phyloP scores from a whole-genome alignment of 2,888 invertebrate species.

The Nymphalis polychloros region DNA sequence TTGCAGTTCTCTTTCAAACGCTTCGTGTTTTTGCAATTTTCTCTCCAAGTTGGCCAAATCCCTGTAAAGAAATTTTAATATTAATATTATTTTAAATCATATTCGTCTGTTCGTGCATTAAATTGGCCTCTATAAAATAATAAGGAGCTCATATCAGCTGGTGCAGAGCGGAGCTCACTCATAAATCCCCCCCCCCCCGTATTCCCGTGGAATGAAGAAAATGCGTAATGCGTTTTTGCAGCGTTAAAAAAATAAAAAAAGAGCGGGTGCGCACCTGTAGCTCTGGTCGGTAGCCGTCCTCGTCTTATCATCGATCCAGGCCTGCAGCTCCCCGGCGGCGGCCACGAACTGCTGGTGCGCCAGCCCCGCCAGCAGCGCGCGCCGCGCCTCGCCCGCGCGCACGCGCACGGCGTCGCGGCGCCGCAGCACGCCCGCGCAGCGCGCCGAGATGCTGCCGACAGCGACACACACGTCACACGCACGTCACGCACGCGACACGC shows the following conservation, averaged over 20 bases:
- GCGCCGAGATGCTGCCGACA: constrained; percentile 83
- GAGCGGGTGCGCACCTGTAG: constrained; percentile 77
- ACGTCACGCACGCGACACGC: too few species aligned
- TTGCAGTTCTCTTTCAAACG: constrained; percentile 96
- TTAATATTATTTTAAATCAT: too few species aligned
- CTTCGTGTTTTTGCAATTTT: constrained; percentile 97
- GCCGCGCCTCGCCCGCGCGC: constrained; percentile 86
- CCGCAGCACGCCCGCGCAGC: constrained; percentile 87
- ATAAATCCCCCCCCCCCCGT: too few species aligned
- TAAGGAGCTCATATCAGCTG: too few species aligned
- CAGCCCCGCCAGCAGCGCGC: constrained; percentile 90
- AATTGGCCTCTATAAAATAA: too few species aligned
- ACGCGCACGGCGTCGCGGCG: constrained; percentile 88
- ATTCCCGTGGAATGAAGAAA: too few species aligned
- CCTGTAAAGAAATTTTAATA: constrained; percentile 55
- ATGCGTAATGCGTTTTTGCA: too few species aligned
- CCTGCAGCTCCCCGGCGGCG: constrained; percentile 93
- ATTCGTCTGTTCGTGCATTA: too few species aligned
- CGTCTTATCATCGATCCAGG: constrained; percentile 96
- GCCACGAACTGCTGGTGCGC: constrained; percentile 95
- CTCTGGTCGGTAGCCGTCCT: constrained; percentile 96
- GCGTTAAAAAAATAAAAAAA: too few species aligned
- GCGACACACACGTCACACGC: too few species aligned
- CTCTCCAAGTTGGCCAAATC: constrained; percentile 94
- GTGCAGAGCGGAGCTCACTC: too few species aligned